Evolutionary conservation across 2,797 vertebrate species (phyloP), one percentile per base, ranked within the genome.

Genomic region (Mallotus villosus): DNA sequence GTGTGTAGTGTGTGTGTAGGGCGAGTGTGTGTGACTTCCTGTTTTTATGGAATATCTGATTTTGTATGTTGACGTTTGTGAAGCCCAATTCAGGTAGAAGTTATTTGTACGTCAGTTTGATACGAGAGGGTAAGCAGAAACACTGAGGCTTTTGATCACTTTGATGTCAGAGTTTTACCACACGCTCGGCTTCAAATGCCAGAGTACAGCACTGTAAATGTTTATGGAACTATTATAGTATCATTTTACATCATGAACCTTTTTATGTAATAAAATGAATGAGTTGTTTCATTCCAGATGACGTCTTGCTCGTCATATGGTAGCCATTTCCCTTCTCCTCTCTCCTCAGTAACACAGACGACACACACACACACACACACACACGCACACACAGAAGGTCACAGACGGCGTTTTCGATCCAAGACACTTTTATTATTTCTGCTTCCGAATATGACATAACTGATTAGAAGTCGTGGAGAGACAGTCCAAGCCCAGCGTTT

Each of bases 341-440:
- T 2, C 6, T 58, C n/a, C 17, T 59, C 21, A 22, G 2, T 12
- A 14, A n/a, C 27, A 25, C 64, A 66, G 2, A 46, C 22, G n/a
- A 22, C 57, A 9, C 1, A 60, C 8, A 60, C 11, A 24, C 58
- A 25, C 21, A 60, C 22, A 22, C 57, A 9, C 1, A n/a, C 22
- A 22, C 57, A 9, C 1, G 27, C 8, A 60, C 11, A 24, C 58
- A 25, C 21, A 60, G 2, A 60, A 24, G 9, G 21, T 14, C 16
- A 32, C 24, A 71, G 8, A 34, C 19, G 41, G 67, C 16, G 71
- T 49, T 59, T 72, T 78, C 63, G 81, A 81, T 70, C 63, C 69
- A 86, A 81, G 71, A 73, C 68, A 71, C 62, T 82, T 86, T 87
- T 85, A 84, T 85, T 87, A 57, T 82, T 81, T 62, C 62, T 55